These are phyloP conservation scores for Baryphthengus martii DNA, from an alignment of 2,113 vertebrate genomes.

Conservation along the genomic window DNA sequence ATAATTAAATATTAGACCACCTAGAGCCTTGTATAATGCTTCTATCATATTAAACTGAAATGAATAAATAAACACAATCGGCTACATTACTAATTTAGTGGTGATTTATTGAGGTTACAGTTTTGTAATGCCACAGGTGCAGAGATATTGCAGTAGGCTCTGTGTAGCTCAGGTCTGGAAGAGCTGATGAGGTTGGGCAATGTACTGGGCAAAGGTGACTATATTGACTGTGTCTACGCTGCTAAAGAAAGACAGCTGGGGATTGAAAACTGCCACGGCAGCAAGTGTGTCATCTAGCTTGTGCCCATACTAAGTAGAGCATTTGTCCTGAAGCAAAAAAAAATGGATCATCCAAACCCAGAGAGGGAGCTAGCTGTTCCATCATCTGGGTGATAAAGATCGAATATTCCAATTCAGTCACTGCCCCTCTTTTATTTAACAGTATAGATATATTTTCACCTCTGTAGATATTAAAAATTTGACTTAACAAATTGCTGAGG, in stretches of 20 bases:
- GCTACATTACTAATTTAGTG: background rate
- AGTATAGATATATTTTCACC: background rate
- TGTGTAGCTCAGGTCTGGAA: background rate
- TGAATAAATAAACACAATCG: background rate
- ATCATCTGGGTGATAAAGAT: background rate
- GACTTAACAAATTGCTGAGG: background rate
- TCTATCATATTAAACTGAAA: background rate
- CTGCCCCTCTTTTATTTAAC: background rate
- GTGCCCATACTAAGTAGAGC: background rate
- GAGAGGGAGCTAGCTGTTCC: background rate
- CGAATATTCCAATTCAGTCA: background rate
- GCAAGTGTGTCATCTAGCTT: background rate
- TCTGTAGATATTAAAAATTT: background rate
- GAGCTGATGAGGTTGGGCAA: background rate
- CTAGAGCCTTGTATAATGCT: background rate
- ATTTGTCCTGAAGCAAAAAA: background rate
- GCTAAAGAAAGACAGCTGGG: background rate
- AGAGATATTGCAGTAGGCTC: accelerated
- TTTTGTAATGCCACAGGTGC: background rate
- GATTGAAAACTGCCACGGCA: background rate
- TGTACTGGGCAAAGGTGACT: background rate
- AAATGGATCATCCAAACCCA: background rate
- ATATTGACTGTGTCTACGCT: background rate
- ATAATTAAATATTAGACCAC: constrained; percentile 2
- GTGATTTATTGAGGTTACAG: background rate